Conservation (phyloP, 2,113 vertebrate genomes). For the Meleagris gallopavo region DNA sequence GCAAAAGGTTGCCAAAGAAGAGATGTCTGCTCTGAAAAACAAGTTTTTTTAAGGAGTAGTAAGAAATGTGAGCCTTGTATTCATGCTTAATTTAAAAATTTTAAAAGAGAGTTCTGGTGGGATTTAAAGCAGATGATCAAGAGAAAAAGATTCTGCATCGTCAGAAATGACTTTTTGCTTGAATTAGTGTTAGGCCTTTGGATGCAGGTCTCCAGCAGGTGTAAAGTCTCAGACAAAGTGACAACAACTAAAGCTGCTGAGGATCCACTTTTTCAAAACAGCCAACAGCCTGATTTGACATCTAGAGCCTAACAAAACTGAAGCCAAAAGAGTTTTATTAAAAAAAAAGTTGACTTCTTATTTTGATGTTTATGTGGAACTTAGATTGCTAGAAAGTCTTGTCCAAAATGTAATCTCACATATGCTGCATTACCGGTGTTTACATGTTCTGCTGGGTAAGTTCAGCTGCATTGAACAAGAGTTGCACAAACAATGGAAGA, state of each 20-base stretch:
- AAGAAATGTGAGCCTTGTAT: not conserved
- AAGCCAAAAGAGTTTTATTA: not conserved
- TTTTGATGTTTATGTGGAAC: not conserved
- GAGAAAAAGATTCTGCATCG: not conserved
- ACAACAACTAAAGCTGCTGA: not conserved
- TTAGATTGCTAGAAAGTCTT: not conserved
- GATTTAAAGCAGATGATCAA: not conserved
- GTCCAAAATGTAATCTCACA: not conserved
- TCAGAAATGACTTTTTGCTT: not conserved
- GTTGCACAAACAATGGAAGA: not conserved
- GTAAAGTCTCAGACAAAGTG: not conserved
- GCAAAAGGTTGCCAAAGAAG: not conserved
- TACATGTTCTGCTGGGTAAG: not conserved
- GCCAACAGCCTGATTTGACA: not conserved
- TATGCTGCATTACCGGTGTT: not conserved
- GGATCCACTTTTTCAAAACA: not conserved
- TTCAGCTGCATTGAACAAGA: not conserved
- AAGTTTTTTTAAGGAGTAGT: not conserved
- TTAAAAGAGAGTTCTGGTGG: not conserved
- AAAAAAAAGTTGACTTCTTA: not conserved
- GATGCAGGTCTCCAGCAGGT: not conserved
- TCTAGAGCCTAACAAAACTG: not conserved
- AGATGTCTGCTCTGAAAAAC: not conserved
- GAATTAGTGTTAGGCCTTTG: not conserved
- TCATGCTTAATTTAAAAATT: not conserved